phyloP scores from a whole-genome alignment of 2,797 vertebrate genomes.

The Paratrypauchen microcephalus region DNA sequence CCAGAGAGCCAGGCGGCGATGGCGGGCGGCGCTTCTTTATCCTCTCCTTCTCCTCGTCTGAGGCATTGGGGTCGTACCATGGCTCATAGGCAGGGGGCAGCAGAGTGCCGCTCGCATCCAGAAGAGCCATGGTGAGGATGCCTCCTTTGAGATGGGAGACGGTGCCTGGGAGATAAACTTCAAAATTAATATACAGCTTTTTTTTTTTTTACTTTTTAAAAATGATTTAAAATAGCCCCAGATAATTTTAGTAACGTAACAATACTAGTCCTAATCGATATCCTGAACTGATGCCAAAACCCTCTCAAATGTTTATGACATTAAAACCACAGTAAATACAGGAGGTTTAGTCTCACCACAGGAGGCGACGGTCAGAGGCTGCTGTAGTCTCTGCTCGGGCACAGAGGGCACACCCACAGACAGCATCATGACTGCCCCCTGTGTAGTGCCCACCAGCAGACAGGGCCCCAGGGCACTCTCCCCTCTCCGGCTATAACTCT shows the following conservation, averaged over 20 bases:
- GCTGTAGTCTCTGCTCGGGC: conserved; percentile 88
- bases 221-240: too few species aligned
- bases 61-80: conserved; percentile 89
- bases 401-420: conserved; percentile 85
- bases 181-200: too few species aligned
- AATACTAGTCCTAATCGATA: too few species aligned
- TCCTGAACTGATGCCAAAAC: too few species aligned
- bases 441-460: conserved; percentile 91
- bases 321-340: too few species aligned
- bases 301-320: too few species aligned
- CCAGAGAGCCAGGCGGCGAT: conserved; percentile 88
- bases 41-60: conserved; percentile 93
- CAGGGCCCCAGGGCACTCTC: conserved; percentile 82
- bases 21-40: conserved; percentile 84
- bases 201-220: too few species aligned
- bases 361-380: conserved; percentile 88
- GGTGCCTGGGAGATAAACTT: conserved; percentile 77
- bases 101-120: conserved; percentile 86
- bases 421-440: conserved; percentile 88
- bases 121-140: conserved; percentile 89
- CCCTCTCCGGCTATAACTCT: conserved; percentile 87
- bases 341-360: conserved; percentile 77
- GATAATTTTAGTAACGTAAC: too few species aligned
- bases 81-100: conserved; percentile 87
- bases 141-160: conserved; percentile 89